Evolutionary conservation across 2,888 invertebrate genomes (phyloP), one percentile per base, ranked within the genome.

Genomic region (Chaetoderma sp.): DNA sequence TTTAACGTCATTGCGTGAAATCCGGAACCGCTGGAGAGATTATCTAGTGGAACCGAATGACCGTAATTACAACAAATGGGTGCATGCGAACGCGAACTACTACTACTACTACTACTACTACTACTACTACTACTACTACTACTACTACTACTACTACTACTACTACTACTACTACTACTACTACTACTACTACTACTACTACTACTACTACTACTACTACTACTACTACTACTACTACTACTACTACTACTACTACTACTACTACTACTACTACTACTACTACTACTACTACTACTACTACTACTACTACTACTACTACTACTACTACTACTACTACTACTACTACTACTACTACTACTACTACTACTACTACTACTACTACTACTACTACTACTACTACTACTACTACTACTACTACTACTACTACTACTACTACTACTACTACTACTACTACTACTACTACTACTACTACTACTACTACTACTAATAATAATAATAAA

Each of bases 121-220:
- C 57, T 50, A 57, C 57, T 57, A 57, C 57, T 50, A 57, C 57
- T 57, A 57, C 57, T 50, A 57, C 57, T 57, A 54, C 57, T 50
- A 57, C 57, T 57, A 57, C 57, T 57, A 57, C 57, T 57, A 57
- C 57, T 57, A 57, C 57, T 57, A 57, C 57, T 57, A 57, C 57
- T 57, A 57, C 57, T 57, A 57, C 57, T 57, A 57, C 57, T 57
- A 57, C 57, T 57, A 57, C 57, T 57, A 57, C 57, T 57, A 57
- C 57, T 57, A 57, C 57, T 57, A 57, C 57, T 57, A 57, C 57
- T 57, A 57, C 57, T 57, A 57, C 57, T 57, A 57, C 57, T 57
- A 57, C 57, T 57, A 57, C 57, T 50, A 57, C 57, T 57, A 57
- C 49, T 50, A 57, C 57, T 57, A 57, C 57, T 54, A 50, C 50